phyloP scores from a whole-genome alignment of 2,888 invertebrate genomes.

The Chaetoderma sp. region DNA sequence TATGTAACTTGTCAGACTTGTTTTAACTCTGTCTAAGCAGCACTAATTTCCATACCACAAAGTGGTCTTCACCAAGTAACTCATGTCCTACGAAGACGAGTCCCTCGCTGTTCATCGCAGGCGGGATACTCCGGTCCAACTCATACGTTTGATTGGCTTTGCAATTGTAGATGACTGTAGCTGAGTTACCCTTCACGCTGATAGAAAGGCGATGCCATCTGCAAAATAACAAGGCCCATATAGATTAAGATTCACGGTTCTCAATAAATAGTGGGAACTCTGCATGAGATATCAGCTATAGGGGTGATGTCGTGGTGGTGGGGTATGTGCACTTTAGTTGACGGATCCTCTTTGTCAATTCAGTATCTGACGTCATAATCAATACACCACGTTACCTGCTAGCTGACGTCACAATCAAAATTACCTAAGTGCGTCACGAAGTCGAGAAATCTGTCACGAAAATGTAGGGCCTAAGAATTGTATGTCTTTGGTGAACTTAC shows the following conservation, averaged over 20 bases:
- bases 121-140: slow-evolving; percentile 73
- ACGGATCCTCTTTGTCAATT: background rate
- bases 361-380: background rate
- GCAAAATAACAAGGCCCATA: slow-evolving; percentile 34
- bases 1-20: background rate
- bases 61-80: slow-evolving; percentile 75
- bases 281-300: slow-evolving; percentile 19
- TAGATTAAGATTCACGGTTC: background rate
- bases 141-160: slow-evolving; percentile 75
- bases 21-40: background rate
- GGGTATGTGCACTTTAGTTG: background rate
- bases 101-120: slow-evolving; percentile 78
- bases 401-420: too few species aligned
- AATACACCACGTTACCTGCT: too few species aligned
- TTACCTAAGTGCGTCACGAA: too few species aligned
- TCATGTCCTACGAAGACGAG: slow-evolving; percentile 83
- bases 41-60: slow-evolving; percentile 33
- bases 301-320: slow-evolving; percentile 6
- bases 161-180: slow-evolving; percentile 83
- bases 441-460: too few species aligned
- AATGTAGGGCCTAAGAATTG: too few species aligned
- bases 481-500: too few species aligned
- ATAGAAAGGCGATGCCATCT: slow-evolving; percentile 89
- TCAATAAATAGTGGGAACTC: background rate
- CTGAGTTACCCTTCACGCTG: slow-evolving; percentile 84